Conservation (phyloP, 2,797 vertebrate species). For the Callimico goeldii region DNA sequence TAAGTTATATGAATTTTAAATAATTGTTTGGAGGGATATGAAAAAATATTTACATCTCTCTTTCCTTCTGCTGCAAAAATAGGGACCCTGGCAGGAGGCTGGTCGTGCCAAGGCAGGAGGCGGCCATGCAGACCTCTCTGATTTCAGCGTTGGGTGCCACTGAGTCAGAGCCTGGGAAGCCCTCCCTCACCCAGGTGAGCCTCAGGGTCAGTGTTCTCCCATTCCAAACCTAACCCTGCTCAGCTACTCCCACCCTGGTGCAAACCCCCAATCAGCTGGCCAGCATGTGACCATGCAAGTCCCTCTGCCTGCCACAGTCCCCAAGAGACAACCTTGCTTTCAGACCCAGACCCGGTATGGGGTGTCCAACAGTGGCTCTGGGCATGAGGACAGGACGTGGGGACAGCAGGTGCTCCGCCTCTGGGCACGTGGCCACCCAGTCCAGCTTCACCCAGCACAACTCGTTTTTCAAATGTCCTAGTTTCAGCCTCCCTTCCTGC, state of each 20-base stretch:
- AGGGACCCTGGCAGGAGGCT: not conserved
- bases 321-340: conserved; percentile 8
- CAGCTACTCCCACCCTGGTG: not conserved
- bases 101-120: not conserved
- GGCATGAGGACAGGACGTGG: conserved; percentile 66
- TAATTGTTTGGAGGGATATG: not conserved
- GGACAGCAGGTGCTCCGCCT: conserved; percentile 79
- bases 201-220: not conserved
- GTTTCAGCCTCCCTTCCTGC: conserved; percentile 65
- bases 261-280: not conserved
- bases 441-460: conserved; percentile 75
- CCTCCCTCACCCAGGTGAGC: not conserved
- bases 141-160: not conserved
- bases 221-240: not conserved
- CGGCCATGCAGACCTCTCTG: not conserved
- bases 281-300: not conserved
- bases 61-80: not conserved
- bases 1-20: not conserved
- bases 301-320: not conserved
- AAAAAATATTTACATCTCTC: not conserved
- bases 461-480: conserved; percentile 74
- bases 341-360: conserved; percentile 38
- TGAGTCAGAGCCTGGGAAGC: not conserved
- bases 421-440: conserved; percentile 70
- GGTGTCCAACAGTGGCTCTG: conserved; percentile 42